Evolutionary conservation across 1,140 invertebrate species (phyloP), one percentile per base, ranked within the genome.

Genomic region (Lethocerus indicus): DNA sequence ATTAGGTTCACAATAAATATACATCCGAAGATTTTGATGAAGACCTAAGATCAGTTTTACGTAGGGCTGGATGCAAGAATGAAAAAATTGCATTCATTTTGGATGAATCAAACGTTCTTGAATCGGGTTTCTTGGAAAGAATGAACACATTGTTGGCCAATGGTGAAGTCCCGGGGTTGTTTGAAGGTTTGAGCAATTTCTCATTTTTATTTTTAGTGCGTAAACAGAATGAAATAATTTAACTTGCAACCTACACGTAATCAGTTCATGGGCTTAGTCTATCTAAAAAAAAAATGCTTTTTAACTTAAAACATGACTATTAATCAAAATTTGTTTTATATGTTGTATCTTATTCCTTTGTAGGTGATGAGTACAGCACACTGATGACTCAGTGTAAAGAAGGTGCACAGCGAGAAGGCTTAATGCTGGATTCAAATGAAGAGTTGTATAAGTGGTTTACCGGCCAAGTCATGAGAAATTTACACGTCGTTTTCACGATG

Each of bases 401-500:
- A 68, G 94, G 94, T 0, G 91, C 94, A 12, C 92, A 97, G 61
- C 73, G 94, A 42, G 92, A 98, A 71, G 95, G 95, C 7, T 67
- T 97, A 0, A 99, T 99, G 94, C 67, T 98, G 9, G 96, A 99
- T 66, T 95, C 92, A 0, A 87, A 86, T 51, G 96, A 99, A 64
- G 96, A 99, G 66, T 68, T 99, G 2, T 99, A 99, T 66, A 98
- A 98, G 71, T 86, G 86, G 85, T 99, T 98, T 64, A 98, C 96
- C 0, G 83, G 87, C 53, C 83, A 97, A 77, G 93, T 99, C 20
- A 98, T 98, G 87, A 82, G 85, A 54, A 99, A 99, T 69, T 72
- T 99, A 2, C 96, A 99, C 65, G 95, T 99, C 23, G 95, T 99
- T 9, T 99, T 99, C 64, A 99, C 96, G 1, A 99, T 99, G 96